Evolutionary conservation across 2,888 invertebrate genomes (phyloP).

Genomic region (Tolmerus cingulatus): DNA sequence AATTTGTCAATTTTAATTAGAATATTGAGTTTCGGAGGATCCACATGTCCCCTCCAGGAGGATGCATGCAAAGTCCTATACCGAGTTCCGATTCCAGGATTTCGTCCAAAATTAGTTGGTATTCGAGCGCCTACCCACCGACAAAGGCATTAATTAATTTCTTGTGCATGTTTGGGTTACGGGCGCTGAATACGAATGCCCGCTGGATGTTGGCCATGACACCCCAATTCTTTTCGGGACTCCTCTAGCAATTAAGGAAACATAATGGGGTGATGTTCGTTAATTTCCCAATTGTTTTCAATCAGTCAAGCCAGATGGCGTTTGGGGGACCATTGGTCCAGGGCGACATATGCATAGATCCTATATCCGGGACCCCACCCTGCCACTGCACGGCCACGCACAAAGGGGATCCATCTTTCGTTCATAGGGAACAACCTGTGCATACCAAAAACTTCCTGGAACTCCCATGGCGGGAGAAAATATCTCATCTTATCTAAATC

Average conservation of each 20-base stretch:
- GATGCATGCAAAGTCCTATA: not conserved
- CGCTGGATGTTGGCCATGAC: not conserved
- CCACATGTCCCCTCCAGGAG: not conserved
- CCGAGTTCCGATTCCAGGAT: not conserved
- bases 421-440: not conserved
- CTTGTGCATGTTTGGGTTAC: constrained; percentile 26
- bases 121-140: not conserved
- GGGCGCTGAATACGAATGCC: constrained; percentile 20
- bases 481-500: not conserved
- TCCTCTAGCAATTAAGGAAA: constrained; percentile 36
- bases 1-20: constrained; percentile 46
- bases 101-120: not conserved
- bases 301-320: constrained; percentile 43
- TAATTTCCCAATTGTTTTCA: constrained; percentile 38
- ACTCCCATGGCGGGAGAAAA: not conserved
- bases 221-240: not conserved
- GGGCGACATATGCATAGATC: not conserved
- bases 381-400: not conserved
- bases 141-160: constrained; percentile 33
- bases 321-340: not conserved
- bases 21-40: constrained; percentile 35
- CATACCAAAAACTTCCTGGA: constrained; percentile 16
- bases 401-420: constrained; percentile 41
- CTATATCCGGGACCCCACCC: not conserved
- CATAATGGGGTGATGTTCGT: constrained; percentile 42